Conservation (phyloP, 2,113 vertebrate species). For the Nicator chloris region DNA sequence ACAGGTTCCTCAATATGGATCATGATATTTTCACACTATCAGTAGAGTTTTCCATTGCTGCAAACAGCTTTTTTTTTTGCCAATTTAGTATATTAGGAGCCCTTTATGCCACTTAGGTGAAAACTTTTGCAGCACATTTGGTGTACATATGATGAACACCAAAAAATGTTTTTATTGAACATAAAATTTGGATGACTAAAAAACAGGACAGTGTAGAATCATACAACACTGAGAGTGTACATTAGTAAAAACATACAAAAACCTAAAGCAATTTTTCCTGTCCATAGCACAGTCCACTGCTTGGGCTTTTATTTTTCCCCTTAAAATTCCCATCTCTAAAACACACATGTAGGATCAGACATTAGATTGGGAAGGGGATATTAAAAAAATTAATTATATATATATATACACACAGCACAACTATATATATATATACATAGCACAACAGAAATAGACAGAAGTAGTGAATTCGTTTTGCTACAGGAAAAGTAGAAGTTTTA, state of each 20-base stretch:
- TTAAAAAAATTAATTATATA: background rate
- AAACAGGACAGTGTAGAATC: background rate
- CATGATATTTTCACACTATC: background rate
- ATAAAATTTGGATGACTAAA: background rate
- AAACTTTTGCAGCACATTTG: background rate
- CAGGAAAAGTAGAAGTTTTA: background rate
- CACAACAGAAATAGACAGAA: background rate
- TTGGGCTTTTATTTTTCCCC: background rate
- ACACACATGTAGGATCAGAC: background rate
- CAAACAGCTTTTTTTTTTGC: background rate
- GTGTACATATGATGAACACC: background rate
- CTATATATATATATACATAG: background rate
- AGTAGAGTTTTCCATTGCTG: background rate
- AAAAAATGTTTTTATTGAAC: background rate
- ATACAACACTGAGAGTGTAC: background rate
- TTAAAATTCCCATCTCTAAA: background rate
- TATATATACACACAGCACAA: background rate
- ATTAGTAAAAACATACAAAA: background rate
- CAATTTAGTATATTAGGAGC: background rate
- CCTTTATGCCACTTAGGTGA: background rate
- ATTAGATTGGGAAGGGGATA: background rate
- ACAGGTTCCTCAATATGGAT: background rate
- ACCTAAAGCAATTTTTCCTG: background rate
- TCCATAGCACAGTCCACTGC: no score
- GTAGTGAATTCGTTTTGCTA: background rate